phyloP scores from a whole-genome alignment of 2,797 vertebrate species.

The Smutsia temminckii region DNA sequence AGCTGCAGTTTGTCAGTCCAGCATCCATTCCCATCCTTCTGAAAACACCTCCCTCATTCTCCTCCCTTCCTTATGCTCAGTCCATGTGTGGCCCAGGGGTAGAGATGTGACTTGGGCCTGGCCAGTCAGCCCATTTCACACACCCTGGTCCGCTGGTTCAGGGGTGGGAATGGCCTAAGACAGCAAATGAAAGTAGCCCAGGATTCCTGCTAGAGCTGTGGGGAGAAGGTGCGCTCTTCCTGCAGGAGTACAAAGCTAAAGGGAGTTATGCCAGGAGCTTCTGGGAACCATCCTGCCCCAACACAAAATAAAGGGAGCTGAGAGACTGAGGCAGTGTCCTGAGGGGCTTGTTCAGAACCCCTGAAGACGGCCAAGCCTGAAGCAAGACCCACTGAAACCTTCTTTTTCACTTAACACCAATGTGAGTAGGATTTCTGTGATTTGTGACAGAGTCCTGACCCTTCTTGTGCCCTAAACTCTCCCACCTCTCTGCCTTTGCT shows the following conservation, averaged over 20 bases:
- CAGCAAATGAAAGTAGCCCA: neutral
- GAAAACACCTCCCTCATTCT: neutral
- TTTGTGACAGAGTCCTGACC: neutral
- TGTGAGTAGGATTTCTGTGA: neutral
- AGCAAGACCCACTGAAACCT: neutral
- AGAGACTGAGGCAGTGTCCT: neutral
- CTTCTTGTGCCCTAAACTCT: neutral
- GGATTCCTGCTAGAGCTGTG: neutral
- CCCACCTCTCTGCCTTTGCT: neutral
- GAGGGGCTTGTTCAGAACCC: neutral
- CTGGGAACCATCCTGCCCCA: neutral
- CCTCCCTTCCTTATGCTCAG: neutral
- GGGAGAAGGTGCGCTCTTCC: neutral
- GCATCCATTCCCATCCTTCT: neutral
- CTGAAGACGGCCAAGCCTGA: neutral
- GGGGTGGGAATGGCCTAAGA: neutral
- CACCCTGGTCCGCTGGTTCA: neutral
- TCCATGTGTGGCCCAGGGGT: neutral
- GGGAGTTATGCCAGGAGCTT: neutral
- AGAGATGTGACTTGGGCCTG: neutral
- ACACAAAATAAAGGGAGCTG: neutral
- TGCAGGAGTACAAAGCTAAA: neutral
- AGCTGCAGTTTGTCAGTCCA: neutral
- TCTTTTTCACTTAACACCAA: neutral
- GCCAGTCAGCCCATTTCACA: neutral